Evolutionary conservation across 1,140 invertebrate genomes (phyloP), one percentile per base, ranked within the genome.

Genomic region (Drosophila oshimai): DNA sequence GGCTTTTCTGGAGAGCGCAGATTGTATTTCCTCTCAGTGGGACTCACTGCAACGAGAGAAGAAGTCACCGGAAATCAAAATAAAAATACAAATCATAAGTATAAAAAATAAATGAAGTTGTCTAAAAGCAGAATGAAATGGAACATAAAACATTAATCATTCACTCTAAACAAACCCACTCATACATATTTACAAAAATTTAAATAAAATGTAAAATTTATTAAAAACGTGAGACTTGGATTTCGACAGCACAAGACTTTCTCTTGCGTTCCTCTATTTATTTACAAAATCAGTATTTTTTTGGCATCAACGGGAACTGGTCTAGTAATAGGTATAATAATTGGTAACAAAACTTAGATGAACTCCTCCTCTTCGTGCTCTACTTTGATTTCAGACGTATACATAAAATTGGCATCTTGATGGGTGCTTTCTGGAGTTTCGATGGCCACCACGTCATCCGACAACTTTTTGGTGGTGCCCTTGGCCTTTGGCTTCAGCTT

Each of bases 231-330:
- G 39, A 39, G 61, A 54, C 49, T 60, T 33, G 12, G 10, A 29
- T 41, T 70, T 71, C 41, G 41, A 29, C 17, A 22, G 39, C 15
- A 62, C 37, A 62, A 53, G 39, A 31, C 31, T 42, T 47, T 18
- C 13, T 36, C 34, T 64, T 55, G 29, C 15, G 54, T 72, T 62
- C 34, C 36, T 44, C 44, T 26, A 26, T 73, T 64, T 73, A 73
- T 73, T 73, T 73, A 73, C 70, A 73, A 73, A 73, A 73, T 62
- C 42, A 29, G 39, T 60, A 37, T 50, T 12, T 55, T 58, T 58
- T 81, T 81, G 79, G 79, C 84, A 79, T 65, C 74, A 84, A 86
- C 80, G 80, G 75, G 80, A 79, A 62, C 58, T 75, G 73, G 51
- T 68, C 62, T 83, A 84, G 58, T 58, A 62, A 69, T 69, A 55